These are phyloP conservation scores for Hydrochoerus hydrochaeris DNA, from an alignment of 2,113 vertebrate genomes.

Conservation along the genomic window DNA sequence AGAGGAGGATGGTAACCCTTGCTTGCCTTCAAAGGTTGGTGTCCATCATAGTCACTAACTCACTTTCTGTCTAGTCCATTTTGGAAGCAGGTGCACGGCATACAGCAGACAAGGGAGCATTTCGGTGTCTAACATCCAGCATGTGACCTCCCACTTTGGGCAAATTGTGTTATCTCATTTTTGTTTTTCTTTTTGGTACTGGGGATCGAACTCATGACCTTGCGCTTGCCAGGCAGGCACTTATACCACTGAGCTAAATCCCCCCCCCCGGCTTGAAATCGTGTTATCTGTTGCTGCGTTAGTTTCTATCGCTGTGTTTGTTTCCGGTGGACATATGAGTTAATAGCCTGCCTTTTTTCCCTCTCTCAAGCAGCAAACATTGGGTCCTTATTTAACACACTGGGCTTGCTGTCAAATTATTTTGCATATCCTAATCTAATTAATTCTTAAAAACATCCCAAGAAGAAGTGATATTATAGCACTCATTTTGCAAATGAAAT, in stretches of 20 bases:
- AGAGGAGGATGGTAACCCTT: rapidly evolving
- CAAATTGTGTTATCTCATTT: not conserved
- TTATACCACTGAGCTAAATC: no score
- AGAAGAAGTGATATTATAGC: not conserved
- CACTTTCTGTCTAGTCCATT: not conserved
- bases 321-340: not conserved
- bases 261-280: no score
- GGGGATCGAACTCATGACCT: no score
- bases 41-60: not conserved
- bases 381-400: not conserved
- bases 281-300: not conserved
- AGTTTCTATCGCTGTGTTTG: not conserved
- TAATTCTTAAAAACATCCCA: not conserved
- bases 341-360: not conserved
- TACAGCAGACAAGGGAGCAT: rapidly evolving
- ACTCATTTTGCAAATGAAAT: not conserved
- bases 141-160: not conserved
- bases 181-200: no score
- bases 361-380: not conserved
- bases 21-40: not conserved
- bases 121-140: not conserved
- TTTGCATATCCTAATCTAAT: not conserved
- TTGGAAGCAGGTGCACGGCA: not conserved
- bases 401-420: not conserved
- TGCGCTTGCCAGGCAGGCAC: no score